A percentile compares a stretch with the other conserved stretches of the same genome.
Conservation (phyloP, 2,888 invertebrate genomes). For the Nephrocerus scutellatus region DNA sequence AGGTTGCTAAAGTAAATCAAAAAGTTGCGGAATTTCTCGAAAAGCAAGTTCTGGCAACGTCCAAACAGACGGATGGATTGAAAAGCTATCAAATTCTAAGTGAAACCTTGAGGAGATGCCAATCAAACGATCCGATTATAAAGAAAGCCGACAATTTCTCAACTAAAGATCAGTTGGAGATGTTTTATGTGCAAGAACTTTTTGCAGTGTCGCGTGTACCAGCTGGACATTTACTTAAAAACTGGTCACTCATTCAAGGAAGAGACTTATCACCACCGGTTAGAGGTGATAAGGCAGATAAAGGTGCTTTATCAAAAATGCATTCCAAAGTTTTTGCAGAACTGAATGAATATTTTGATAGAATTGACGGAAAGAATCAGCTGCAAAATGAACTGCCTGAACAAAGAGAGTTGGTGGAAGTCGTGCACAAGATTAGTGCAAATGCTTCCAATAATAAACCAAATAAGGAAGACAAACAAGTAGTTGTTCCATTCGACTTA, state of each 20-base stretch:
- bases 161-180: slow-evolving; percentile 19
- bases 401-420: too few species aligned
- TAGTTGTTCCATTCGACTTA: too few species aligned
- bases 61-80: neutral
- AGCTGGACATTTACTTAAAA: slow-evolving; percentile 52
- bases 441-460: too few species aligned
- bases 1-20: slow-evolving; percentile 30
- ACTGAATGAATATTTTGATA: slow-evolving; percentile 23
- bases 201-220: slow-evolving; percentile 46
- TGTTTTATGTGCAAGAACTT: slow-evolving; percentile 50
- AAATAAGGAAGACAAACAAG: too few species aligned
- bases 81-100: slow-evolving; percentile 24
- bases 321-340: slow-evolving; percentile 28
- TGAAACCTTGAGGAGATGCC: slow-evolving; percentile 16
- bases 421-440: too few species aligned
- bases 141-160: slow-evolving; percentile 10
- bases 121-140: slow-evolving; percentile 16
- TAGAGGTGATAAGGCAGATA: too few species aligned
- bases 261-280: slow-evolving; percentile 55
- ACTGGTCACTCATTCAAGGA: slow-evolving; percentile 59
- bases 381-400: too few species aligned
- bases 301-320: too few species aligned
- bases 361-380: slow-evolving; percentile 1
- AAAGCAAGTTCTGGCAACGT: slow-evolving; percentile 24
- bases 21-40: slow-evolving; percentile 32